A percentile compares a stretch with the other conserved stretches of the same genome.
These are phyloP conservation scores for Entosphenus tridentatus DNA, from an alignment of 2,113 vertebrate genomes.

Conservation along the genomic window DNA sequence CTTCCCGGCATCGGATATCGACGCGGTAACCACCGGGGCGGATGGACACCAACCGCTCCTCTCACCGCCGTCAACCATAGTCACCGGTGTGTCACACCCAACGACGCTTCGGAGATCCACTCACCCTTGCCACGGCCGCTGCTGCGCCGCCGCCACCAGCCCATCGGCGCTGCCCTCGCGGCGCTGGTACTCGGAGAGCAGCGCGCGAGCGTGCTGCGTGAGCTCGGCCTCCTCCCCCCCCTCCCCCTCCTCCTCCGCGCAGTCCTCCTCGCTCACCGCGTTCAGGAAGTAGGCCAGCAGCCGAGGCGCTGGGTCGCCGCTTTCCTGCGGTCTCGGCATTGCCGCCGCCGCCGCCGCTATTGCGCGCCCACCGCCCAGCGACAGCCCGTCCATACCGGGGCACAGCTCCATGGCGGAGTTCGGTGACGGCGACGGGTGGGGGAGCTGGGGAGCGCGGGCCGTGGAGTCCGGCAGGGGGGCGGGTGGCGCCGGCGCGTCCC, in stretches of 20 bases:
- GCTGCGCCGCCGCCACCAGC: slow-evolving; percentile 16
- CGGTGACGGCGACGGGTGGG: slow-evolving; percentile 1
- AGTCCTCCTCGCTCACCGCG: slow-evolving; percentile 37
- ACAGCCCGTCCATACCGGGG: slow-evolving; percentile 17
- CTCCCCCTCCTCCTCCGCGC: slow-evolving; percentile 7
- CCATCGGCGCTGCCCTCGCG: slow-evolving; percentile 25
- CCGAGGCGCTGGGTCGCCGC: slow-evolving; percentile 6
- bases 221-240: too few relatives aligned
- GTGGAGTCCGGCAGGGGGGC: background rate
- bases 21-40: too few relatives aligned
- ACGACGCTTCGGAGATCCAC: too few relatives aligned
- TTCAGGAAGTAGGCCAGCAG: slow-evolving; percentile 37
- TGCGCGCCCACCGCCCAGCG: slow-evolving; percentile 24
- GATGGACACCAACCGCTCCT: too few relatives aligned
- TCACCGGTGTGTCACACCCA: too few relatives aligned
- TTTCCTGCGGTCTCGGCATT: background rate
- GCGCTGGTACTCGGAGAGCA: slow-evolving; percentile 36
- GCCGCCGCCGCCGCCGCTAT: background rate
- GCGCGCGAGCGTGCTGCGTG: slow-evolving; percentile 22
- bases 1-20: too few relatives aligned
- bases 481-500: too few relatives aligned
- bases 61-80: too few relatives aligned
- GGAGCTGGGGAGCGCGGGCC: background rate
- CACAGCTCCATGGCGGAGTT: background rate
- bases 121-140: too few relatives aligned